Evolutionary conservation across 2,113 vertebrate species (phyloP).

Genomic region (Apodemus sylvaticus): DNA sequence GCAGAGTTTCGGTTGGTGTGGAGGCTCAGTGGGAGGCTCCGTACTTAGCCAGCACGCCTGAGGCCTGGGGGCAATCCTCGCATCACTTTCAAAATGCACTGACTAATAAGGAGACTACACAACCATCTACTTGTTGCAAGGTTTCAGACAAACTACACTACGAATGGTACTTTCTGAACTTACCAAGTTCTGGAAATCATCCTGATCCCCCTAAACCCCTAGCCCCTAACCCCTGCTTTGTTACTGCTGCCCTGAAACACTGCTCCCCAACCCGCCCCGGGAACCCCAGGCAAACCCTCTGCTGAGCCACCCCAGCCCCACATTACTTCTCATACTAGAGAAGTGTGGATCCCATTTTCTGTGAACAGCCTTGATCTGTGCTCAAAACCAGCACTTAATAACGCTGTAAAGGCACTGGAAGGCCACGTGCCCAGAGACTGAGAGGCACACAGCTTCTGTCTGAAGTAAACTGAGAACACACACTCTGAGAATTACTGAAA

Average conservation of each 20-base stretch:
- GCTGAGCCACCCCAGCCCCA: not conserved
- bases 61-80: not conserved
- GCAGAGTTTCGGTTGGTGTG: not conserved
- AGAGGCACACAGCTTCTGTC: not conserved
- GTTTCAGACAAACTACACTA: not conserved
- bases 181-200: not conserved
- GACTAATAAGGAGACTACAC: not conserved
- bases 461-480: not conserved
- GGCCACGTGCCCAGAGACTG: not conserved
- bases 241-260: not conserved
- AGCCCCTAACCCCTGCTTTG: no score
- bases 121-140: not conserved
- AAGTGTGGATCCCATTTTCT: no score
- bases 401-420: not conserved
- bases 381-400: not conserved
- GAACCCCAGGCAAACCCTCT: not conserved
- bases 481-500: not conserved
- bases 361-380: not conserved
- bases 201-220: not conserved
- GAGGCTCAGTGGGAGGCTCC: not conserved
- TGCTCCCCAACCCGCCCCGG: no score
- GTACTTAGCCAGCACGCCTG: not conserved
- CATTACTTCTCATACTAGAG: slow-evolving; percentile 9
- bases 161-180: not conserved
- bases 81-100: not conserved